These are phyloP conservation scores for Chironomus tentans DNA, from an alignment of 2,888 invertebrate genomes.

Conservation along the genomic window DNA sequence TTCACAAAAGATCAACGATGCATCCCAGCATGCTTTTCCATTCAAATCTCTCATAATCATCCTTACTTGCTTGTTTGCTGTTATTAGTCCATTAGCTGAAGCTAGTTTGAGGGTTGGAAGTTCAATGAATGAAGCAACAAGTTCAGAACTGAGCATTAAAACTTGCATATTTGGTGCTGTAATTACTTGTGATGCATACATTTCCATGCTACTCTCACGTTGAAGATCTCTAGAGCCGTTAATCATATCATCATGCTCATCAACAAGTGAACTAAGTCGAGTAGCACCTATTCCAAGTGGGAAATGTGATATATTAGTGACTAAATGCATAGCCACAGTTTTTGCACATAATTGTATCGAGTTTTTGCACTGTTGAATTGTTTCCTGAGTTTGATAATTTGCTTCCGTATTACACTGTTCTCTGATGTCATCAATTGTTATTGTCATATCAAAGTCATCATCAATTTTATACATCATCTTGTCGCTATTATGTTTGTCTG, in stretches of 20 bases:
- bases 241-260: slow-evolving; percentile 85
- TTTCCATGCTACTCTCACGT: slow-evolving; percentile 47
- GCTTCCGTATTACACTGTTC: slow-evolving; percentile 32
- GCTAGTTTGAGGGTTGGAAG: slow-evolving; percentile 75
- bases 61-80: slow-evolving; percentile 74
- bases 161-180: slow-evolving; percentile 75
- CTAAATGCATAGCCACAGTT: slow-evolving; percentile 66
- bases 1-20: slow-evolving; percentile 77
- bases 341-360: slow-evolving; percentile 51
- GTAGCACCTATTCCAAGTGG: slow-evolving; percentile 86
- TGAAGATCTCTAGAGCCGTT: not conserved
- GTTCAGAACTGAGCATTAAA: slow-evolving; percentile 72
- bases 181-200: slow-evolving; percentile 71
- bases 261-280: slow-evolving; percentile 77
- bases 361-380: slow-evolving; percentile 44
- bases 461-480: slow-evolving; percentile 38
- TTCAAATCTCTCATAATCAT: slow-evolving; percentile 81
- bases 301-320: slow-evolving; percentile 89
- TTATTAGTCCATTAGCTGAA: slow-evolving; percentile 64
- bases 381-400: slow-evolving; percentile 40
- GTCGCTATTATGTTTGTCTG: slow-evolving; percentile 37
- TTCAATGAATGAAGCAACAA: slow-evolving; percentile 83
- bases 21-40: slow-evolving; percentile 95
- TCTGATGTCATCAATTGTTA: slow-evolving; percentile 31
- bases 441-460: slow-evolving; percentile 42